phyloP scores from a whole-genome alignment of 1,140 invertebrate species.

The Apocrypta bakeri region DNA sequence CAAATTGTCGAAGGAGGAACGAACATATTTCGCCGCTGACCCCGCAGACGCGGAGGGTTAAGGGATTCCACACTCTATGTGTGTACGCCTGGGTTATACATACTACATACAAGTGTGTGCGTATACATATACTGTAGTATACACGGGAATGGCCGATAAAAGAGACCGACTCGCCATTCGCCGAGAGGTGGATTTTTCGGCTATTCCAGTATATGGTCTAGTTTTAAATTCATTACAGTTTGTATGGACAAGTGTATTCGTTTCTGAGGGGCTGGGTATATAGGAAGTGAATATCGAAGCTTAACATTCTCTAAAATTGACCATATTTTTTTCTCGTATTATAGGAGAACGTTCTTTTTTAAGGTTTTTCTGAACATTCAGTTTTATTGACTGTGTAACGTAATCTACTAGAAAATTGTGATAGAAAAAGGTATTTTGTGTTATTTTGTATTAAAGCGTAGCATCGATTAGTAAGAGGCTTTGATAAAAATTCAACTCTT shows the following conservation, averaged over 20 bases:
- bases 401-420: too few species aligned
- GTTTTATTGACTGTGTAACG: too few species aligned
- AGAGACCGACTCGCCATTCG: background rate
- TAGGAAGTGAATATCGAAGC: background rate
- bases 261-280: background rate
- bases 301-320: too few species aligned
- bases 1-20: conserved; percentile 71
- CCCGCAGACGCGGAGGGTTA: conserved; percentile 56
- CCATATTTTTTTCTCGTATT: too few species aligned
- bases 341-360: too few species aligned
- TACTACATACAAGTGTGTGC: too few species aligned
- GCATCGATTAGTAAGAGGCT: too few species aligned
- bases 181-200: background rate
- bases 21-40: conserved; percentile 71
- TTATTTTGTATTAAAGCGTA: too few species aligned
- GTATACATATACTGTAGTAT: background rate
- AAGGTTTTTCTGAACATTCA: too few species aligned
- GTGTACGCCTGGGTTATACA: background rate
- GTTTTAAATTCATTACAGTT: background rate
- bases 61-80: background rate
- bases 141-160: background rate
- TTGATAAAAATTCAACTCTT: too few species aligned
- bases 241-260: conserved; percentile 1
- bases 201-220: background rate
- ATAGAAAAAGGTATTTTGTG: too few species aligned